phyloP scores from a whole-genome alignment of 2,113 vertebrate species.

The Heliornis fulica region DNA sequence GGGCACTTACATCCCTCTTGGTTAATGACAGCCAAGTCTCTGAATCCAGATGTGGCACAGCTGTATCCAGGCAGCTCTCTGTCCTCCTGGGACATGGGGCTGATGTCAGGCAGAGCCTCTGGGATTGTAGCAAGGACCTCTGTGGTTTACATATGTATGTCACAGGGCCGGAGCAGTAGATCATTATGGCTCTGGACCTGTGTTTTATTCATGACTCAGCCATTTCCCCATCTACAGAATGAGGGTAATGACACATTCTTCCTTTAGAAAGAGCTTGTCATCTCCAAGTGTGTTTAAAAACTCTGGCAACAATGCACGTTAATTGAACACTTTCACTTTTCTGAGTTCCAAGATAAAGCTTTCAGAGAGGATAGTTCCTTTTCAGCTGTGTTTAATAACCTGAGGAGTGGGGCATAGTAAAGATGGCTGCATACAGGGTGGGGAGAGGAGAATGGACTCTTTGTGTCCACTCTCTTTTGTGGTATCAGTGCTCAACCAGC shows the following conservation, averaged over 20 bases:
- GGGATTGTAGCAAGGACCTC: neutral
- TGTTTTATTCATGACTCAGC: slow-evolving; percentile 4
- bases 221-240: neutral
- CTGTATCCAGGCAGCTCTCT: neutral
- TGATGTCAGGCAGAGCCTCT: neutral
- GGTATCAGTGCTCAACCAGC: neutral
- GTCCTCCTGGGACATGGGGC: neutral
- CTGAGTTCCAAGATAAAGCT: neutral
- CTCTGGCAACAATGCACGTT: neutral
- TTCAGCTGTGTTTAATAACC: neutral
- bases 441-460: neutral
- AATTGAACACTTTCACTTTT: neutral
- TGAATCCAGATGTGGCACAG: neutral
- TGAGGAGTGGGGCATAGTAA: neutral
- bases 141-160: neutral
- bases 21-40: neutral
- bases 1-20: neutral
- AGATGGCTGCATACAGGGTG: neutral
- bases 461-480: neutral
- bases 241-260: neutral
- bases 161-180: neutral
- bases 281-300: neutral
- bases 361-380: neutral
- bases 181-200: neutral
- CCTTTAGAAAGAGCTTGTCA: neutral